Evolutionary conservation across 2,113 vertebrate genomes (phyloP).

Genomic region (Notechis scutatus): DNA sequence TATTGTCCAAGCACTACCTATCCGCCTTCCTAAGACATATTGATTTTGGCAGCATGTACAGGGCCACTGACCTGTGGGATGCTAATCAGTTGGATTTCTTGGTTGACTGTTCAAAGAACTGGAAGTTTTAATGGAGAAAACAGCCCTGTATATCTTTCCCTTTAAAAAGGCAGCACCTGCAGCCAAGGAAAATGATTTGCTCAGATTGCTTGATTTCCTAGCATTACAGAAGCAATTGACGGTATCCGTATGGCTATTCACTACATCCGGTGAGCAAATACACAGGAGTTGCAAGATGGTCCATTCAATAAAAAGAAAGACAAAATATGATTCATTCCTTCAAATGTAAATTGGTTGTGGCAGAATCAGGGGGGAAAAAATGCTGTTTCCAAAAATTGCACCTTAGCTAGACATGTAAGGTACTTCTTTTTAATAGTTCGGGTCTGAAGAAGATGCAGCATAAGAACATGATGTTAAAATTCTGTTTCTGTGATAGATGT

Average conservation of each 20-base stretch:
- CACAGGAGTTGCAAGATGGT: slow-evolving; percentile 33
- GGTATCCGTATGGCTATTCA: slow-evolving; percentile 44
- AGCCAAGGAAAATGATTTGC: slow-evolving; percentile 54
- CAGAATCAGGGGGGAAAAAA: slow-evolving; percentile 32
- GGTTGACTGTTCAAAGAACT: slow-evolving; percentile 44
- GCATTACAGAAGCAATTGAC: slow-evolving; percentile 40
- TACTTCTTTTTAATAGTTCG: slow-evolving; percentile 32
- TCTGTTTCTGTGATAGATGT: slow-evolving; percentile 38
- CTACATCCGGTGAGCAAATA: slow-evolving; percentile 49
- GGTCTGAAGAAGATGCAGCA: slow-evolving; percentile 44
- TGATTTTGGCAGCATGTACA: not conserved
- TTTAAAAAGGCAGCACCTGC: slow-evolving; percentile 56
- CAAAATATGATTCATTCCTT: slow-evolving; percentile 51
- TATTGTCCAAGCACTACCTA: fast-evolving
- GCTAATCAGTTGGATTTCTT: slow-evolving; percentile 26
- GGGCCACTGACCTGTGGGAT: not conserved
- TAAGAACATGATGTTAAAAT: slow-evolving; percentile 53
- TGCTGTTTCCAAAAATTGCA: slow-evolving; percentile 34
- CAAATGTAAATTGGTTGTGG: slow-evolving; percentile 42
- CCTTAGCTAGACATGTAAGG: slow-evolving; percentile 38
- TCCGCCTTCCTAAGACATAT: not conserved
- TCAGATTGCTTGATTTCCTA: slow-evolving; percentile 49
- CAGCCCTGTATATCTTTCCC: slow-evolving; percentile 40
- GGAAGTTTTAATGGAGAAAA: slow-evolving; percentile 63
- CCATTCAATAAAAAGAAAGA: slow-evolving; percentile 41